These are phyloP conservation scores for Gila robusta DNA, from an alignment of 2,797 vertebrate genomes.

Conservation along the genomic window DNA sequence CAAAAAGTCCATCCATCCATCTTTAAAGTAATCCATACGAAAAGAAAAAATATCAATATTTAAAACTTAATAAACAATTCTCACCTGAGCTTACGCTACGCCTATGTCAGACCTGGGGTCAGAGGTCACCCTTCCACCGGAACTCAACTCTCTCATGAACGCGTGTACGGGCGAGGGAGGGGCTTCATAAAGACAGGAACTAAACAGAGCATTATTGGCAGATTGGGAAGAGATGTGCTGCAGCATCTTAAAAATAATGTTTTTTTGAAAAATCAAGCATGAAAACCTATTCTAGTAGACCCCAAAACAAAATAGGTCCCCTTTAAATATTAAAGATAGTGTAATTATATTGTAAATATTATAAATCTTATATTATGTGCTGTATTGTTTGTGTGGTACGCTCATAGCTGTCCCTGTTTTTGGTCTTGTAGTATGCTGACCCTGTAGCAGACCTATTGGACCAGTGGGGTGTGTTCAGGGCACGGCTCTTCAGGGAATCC, in stretches of 20 bases:
- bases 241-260: background rate
- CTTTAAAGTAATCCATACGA: background rate
- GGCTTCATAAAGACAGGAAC: background rate
- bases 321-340: background rate
- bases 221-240: too few relatives aligned
- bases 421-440: conserved; percentile 89
- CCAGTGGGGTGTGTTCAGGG: conserved; percentile 95
- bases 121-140: too few relatives aligned
- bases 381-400: background rate
- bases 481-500: conserved; percentile 97
- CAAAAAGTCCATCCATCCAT: background rate
- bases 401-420: conserved; percentile 8
- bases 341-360: background rate
- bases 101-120: too few relatives aligned
- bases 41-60: too few relatives aligned
- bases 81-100: too few relatives aligned
- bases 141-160: too few relatives aligned
- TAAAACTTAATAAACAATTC: background rate
- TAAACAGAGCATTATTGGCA: too few relatives aligned
- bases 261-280: background rate
- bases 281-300: background rate
- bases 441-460: conserved; percentile 97
- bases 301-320: background rate
- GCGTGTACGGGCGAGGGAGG: too few relatives aligned
- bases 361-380: background rate